Conservation (phyloP, 2,888 invertebrate genomes). For the Dolomedes plantarius region DNA sequence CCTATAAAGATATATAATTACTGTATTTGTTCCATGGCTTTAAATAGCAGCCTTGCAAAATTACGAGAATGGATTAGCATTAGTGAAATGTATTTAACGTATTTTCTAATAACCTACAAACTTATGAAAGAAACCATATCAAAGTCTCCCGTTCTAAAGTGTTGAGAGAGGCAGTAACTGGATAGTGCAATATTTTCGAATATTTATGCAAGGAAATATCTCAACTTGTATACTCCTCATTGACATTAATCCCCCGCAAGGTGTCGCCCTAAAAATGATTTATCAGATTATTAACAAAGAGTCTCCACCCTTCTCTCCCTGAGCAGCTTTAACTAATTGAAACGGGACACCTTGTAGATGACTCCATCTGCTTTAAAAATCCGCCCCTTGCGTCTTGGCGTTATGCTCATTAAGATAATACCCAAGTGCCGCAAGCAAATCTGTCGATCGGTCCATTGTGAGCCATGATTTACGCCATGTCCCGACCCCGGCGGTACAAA, state of each 20-base stretch:
- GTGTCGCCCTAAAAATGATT: conserved; percentile 10
- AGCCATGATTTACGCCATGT: conserved; percentile 60
- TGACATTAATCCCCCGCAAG: background rate
- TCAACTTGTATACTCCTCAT: background rate
- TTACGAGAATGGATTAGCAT: too few species aligned
- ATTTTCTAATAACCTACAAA: too few species aligned
- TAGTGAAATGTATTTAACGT: too few species aligned
- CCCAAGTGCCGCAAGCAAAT: conserved; percentile 62
- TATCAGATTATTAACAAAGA: conserved; percentile 10
- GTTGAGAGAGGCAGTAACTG: background rate
- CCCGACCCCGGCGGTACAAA: conserved; percentile 27
- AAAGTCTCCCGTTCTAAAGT: too few species aligned
- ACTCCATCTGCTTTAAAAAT: conserved; percentile 53
- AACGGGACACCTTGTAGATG: conserved; percentile 24
- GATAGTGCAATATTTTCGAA: background rate
- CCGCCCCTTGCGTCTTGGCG: conserved; percentile 20
- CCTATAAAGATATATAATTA: too few species aligned
- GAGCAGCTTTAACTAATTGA: conserved; percentile 35
- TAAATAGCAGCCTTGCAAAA: too few species aligned
- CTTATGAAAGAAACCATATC: too few species aligned
- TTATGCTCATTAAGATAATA: conserved; percentile 53
- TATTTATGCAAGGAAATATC: conserved; percentile 14
- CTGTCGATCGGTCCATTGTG: conserved; percentile 43
- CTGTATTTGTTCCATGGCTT: too few species aligned
- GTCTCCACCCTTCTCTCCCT: background rate